Evolutionary conservation across 2,113 vertebrate genomes (phyloP).

Genomic region (Xenopus laevis): DNA sequence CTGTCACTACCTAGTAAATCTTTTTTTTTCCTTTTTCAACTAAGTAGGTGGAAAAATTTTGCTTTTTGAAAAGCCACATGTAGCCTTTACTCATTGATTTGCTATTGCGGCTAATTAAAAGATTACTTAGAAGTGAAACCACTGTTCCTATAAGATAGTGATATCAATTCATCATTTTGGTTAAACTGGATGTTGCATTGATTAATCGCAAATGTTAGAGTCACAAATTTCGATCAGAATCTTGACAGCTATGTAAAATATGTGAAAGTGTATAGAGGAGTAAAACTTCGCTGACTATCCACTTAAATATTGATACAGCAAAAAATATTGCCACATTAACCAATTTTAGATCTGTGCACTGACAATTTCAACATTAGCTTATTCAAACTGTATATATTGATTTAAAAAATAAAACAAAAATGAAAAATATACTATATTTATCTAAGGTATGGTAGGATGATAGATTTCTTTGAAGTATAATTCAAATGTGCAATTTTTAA

Average conservation of each 20-base stretch:
- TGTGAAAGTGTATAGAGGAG: constrained; percentile 37
- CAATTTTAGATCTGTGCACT: neutral
- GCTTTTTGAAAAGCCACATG: constrained; percentile 46
- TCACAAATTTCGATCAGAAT: constrained; percentile 50
- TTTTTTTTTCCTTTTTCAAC: constrained; percentile 43
- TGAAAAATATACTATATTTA: too few species aligned
- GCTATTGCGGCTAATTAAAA: constrained; percentile 55
- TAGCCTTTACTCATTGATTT: constrained; percentile 49
- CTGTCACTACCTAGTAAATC: constrained; percentile 33
- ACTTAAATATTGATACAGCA: neutral
- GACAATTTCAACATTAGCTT: too few species aligned
- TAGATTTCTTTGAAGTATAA: too few species aligned
- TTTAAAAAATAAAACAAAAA: too few species aligned
- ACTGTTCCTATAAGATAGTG: constrained; percentile 53
- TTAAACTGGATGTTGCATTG: constrained; percentile 52
- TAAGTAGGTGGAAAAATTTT: constrained; percentile 16
- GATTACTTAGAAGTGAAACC: constrained; percentile 47
- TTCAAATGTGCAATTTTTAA: too few species aligned
- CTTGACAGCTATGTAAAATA: constrained; percentile 35
- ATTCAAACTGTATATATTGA: too few species aligned
- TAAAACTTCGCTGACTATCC: constrained; percentile 12
- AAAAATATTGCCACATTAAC: neutral
- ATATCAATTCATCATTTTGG: constrained; percentile 52
- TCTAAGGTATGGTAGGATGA: too few species aligned
- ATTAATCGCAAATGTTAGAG: constrained; percentile 55